Percentiles rank a stretch among this genome's conserved stretches.
Conservation (phyloP, 2,113 vertebrate species). For the Amblyornis subalaris region DNA sequence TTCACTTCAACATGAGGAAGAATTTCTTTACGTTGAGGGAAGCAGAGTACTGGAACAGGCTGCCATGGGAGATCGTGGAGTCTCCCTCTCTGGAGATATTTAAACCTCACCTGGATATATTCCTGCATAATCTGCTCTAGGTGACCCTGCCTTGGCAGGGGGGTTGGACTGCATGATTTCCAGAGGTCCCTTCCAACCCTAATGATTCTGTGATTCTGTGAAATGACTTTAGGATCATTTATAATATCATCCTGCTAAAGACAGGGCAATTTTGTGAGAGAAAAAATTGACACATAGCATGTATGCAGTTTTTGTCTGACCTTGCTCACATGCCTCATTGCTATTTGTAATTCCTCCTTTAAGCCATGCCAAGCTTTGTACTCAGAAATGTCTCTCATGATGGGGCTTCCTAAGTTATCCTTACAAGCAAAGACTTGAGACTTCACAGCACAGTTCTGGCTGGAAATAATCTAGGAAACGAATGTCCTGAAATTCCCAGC, state of each 20-base stretch:
- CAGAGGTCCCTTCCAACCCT: neutral
- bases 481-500: neutral
- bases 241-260: neutral
- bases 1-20: neutral
- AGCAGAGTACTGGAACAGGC: neutral
- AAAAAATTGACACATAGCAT: neutral
- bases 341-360: neutral
- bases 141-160: neutral
- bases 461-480: conserved; percentile 24
- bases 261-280: neutral
- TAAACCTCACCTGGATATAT: neutral
- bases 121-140: neutral
- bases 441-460: neutral
- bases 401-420: neutral
- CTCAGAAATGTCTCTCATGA: neutral
- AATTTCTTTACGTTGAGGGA: neutral
- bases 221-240: neutral
- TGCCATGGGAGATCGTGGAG: neutral
- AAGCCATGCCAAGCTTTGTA: neutral
- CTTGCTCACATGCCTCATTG: neutral
- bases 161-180: neutral
- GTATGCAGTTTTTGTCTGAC: neutral
- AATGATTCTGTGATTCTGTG: neutral
- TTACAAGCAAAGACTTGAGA: neutral
- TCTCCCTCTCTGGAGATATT: fast-evolving